These are phyloP conservation scores for Python bivittatus DNA, from an alignment of 2,113 vertebrate species.

Conservation along the genomic window DNA sequence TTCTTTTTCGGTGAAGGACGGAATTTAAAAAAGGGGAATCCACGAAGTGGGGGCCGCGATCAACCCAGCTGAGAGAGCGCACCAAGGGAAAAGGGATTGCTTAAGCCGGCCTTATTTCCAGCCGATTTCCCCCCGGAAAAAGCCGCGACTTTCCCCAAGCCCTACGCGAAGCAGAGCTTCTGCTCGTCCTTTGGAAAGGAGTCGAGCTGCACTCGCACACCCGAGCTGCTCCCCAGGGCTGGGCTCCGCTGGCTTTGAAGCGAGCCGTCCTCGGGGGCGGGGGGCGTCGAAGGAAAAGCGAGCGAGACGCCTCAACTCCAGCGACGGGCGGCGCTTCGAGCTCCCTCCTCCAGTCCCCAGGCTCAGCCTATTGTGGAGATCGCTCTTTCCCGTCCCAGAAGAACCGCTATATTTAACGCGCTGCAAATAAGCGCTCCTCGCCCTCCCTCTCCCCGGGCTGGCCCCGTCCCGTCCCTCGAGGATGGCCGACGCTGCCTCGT, in stretches of 20 bases:
- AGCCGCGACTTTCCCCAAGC: background rate
- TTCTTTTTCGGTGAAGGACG: background rate
- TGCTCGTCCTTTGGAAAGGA: background rate
- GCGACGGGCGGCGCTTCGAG: background rate
- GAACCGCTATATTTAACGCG: slow-evolving; percentile 23
- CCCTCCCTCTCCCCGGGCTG: background rate
- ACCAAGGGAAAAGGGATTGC: background rate
- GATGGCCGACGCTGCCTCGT: background rate
- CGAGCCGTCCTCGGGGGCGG: background rate
- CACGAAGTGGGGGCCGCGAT: background rate
- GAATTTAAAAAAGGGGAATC: background rate
- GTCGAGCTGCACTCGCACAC: no score
- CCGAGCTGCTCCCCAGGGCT: background rate
- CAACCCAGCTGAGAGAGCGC: background rate
- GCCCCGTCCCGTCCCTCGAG: background rate
- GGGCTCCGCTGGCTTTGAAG: background rate
- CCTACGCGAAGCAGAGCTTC: background rate
- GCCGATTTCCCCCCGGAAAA: background rate
- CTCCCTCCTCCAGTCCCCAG: background rate
- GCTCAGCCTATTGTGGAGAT: background rate
- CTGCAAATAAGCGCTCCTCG: background rate
- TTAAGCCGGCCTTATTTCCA: background rate
- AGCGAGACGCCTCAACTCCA: background rate
- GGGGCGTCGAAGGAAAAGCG: background rate
- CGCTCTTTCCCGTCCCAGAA: background rate